These are phyloP conservation scores for Rhaphigaster nebulosa DNA, from an alignment of 2,888 invertebrate genomes.

Conservation along the genomic window DNA sequence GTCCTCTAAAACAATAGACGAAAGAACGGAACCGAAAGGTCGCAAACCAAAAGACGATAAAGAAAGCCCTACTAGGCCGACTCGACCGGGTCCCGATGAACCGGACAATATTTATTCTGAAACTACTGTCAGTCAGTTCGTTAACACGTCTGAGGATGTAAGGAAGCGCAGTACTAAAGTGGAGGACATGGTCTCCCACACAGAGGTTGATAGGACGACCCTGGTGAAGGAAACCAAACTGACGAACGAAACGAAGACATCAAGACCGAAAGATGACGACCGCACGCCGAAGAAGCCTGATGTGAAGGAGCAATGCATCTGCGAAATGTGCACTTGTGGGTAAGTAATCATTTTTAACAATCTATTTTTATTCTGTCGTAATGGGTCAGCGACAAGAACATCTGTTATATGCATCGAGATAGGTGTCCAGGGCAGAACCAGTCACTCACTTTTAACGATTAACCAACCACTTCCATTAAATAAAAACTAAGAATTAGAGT, in stretches of 20 bases:
- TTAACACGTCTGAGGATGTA: conserved; percentile 14
- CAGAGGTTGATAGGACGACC: conserved; percentile 18
- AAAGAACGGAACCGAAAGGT: background rate
- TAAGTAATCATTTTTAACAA: conserved; percentile 72
- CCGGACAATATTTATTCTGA: conserved; percentile 31
- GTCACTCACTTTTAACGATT: background rate
- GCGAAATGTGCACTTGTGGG: conserved; percentile 93
- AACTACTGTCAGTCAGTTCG: background rate
- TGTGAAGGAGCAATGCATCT: conserved; percentile 85
- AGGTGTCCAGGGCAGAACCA: background rate
- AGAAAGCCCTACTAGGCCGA: background rate
- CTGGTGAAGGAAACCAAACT: background rate
- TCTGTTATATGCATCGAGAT: background rate
- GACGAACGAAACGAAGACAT: conserved; percentile 42
- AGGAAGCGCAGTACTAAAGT: conserved; percentile 32
- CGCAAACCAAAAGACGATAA: background rate
- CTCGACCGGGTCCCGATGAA: background rate
- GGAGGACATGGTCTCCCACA: conserved; percentile 43
- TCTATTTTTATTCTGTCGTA: background rate
- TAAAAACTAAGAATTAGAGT: background rate
- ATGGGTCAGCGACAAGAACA: background rate
- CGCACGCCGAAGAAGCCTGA: conserved; percentile 46
- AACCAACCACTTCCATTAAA: background rate
- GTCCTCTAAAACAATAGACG: conserved; percentile 24
- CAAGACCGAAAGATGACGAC: background rate